Conservation (phyloP, 2,113 vertebrate species). For the Pampusana beccarii region DNA sequence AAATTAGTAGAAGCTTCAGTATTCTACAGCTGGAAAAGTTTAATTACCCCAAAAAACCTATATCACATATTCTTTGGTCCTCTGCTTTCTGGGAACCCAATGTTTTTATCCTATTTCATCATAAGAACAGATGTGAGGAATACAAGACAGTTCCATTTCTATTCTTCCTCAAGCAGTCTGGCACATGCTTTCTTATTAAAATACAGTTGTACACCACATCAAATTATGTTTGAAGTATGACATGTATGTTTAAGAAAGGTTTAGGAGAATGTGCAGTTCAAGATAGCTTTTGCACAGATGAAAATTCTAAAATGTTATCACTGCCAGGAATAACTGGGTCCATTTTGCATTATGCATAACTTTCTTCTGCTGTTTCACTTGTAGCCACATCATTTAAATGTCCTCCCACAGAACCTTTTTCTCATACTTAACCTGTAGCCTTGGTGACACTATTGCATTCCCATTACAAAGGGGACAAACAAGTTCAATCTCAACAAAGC, state of each 20-base stretch:
- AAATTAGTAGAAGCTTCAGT: neutral
- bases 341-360: neutral
- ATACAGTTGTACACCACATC: neutral
- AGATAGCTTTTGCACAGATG: neutral
- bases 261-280: neutral
- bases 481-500: neutral
- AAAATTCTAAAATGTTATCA: neutral
- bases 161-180: neutral
- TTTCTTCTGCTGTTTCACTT: neutral
- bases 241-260: neutral
- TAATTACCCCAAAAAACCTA: neutral
- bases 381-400: neutral
- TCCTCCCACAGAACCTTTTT: neutral
- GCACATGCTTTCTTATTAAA: neutral
- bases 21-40: neutral
- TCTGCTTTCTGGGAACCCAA: neutral
- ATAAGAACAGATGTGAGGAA: neutral
- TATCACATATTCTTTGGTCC: neutral
- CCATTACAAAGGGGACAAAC: neutral
- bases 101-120: neutral
- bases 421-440: neutral
- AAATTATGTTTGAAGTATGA: neutral
- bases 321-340: neutral
- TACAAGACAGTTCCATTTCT: neutral
- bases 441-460: neutral